Base-by-base conservation (phyloP, 2,888 invertebrate genomes). In the Euplagia quadripunctaria region DNA sequence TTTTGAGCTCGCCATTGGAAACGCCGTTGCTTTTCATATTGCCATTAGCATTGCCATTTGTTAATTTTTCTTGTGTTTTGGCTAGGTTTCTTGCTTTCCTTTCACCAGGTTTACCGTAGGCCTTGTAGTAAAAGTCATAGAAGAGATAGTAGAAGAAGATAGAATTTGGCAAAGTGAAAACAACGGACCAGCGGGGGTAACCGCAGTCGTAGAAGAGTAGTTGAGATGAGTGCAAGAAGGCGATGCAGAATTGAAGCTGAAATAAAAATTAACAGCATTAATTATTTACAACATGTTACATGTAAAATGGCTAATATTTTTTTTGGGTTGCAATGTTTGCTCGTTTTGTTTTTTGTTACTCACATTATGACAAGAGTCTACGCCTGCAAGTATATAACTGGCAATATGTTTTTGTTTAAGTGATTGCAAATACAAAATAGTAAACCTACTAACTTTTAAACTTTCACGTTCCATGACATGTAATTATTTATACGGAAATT, bases 121-220 rank as follows among this genome's bases (percentile, higher is more conserved):
- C 97, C 87, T 98, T 97, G 85, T 97, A 97, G 94, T 99, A 99
- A 96, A 99, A 99, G 88, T 99, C 98, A 77, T 97, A 97, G 96
- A 99, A 99, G 79, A 99, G 97, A 90, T 98, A 97, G 92, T 99
- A 98, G 96, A 99, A 99, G 96, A 99, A 98, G 71, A 99, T 97
- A 14, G 98, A 98, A 94, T 99, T 99, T 14, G 98, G 97, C 41
- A 98, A 96, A 70, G 98, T 99, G 92, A 99, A 97, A 88, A 97
- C 96, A 64, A 98, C 97, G 12, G 98, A 97, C 97, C 98, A 98
- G 83, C 97, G 96, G 5, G 99, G 99, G 91, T 98, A 99, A 70
- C 98, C 98, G 94, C 99, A 99, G 84, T 98, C 98, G 88, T 97
- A 97, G 94, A 98, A 97, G 64, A 99, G 93, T 16, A 99, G 96